phyloP scores from a whole-genome alignment of 2,888 invertebrate species.

The Volucella inanis region DNA sequence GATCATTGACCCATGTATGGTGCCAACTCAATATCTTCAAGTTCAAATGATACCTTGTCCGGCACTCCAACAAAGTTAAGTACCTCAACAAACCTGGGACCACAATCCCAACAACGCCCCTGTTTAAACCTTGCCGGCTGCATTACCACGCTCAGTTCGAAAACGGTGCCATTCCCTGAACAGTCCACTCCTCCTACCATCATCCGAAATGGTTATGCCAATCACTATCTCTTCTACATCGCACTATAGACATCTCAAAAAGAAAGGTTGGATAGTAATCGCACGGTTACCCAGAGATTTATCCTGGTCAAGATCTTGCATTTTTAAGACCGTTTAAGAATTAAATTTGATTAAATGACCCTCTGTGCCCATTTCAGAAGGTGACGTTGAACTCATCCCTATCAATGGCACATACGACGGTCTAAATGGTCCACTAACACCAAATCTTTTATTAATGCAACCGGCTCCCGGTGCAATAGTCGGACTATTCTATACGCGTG shows the following conservation, averaged over 20 bases:
- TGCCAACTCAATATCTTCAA: background rate
- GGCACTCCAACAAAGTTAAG: slow-evolving; percentile 1
- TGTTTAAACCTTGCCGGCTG: slow-evolving; percentile 44
- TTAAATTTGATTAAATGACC: slow-evolving; percentile 33
- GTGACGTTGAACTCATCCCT: slow-evolving; percentile 45
- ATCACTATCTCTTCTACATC: slow-evolving; percentile 66
- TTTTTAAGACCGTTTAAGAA: background rate
- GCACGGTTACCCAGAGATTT: slow-evolving; percentile 45
- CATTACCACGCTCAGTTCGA: slow-evolving; percentile 26
- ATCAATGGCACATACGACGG: slow-evolving; percentile 44
- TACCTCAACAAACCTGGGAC: background rate
- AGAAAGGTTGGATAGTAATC: slow-evolving; percentile 39
- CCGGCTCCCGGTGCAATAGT: slow-evolving; percentile 19
- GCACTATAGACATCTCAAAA: slow-evolving; percentile 26
- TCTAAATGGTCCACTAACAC: slow-evolving; percentile 37
- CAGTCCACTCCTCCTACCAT: slow-evolving; percentile 18
- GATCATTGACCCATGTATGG: slow-evolving; percentile 16
- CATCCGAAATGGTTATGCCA: slow-evolving; percentile 35
- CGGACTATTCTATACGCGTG: background rate
- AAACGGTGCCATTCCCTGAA: slow-evolving; percentile 17
- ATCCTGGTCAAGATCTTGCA: background rate
- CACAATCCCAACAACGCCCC: slow-evolving; percentile 36
- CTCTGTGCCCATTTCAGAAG: slow-evolving; percentile 48
- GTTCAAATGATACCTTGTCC: slow-evolving; percentile 22
- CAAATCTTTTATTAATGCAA: background rate